Conservation (phyloP, 2,113 vertebrate species). For the Conger conger region DNA sequence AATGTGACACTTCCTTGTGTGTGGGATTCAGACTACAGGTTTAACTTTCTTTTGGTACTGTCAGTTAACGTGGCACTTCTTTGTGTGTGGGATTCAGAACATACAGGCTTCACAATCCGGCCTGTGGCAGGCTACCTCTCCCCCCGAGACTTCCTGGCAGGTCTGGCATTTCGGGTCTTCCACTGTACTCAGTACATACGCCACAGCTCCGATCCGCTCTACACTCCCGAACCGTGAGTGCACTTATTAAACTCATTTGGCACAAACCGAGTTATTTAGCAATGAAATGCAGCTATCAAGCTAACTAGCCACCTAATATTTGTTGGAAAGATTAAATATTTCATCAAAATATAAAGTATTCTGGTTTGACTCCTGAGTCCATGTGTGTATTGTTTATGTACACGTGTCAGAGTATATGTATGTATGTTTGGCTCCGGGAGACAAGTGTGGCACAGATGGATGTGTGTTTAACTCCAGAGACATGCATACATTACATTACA, state of each 20-base stretch:
- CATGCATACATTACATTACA: no score
- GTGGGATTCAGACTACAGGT: conserved; percentile 80
- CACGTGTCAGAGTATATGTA: no score
- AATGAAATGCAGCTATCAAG: no score
- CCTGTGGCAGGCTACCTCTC: conserved; percentile 95
- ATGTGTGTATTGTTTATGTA: no score
- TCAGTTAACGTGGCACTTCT: neutral
- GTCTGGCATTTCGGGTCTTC: conserved; percentile 95
- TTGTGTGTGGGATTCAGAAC: conserved; percentile 69
- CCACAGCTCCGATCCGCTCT: conserved; percentile 93
- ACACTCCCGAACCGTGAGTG: conserved; percentile 98
- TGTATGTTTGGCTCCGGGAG: no score
- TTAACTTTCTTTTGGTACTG: conserved; percentile 72
- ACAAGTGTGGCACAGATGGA: no score
- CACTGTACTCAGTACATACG: conserved; percentile 97
- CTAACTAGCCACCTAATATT: no score
- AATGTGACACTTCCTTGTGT: neutral
- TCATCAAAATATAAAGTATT: no score
- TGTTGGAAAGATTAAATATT: no score
- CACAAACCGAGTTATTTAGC: no score
- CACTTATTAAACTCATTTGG: neutral
- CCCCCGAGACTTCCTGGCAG: conserved; percentile 93
- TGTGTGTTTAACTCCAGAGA: no score
- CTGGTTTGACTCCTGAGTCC: no score
- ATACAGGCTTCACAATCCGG: conserved; percentile 90